Evolutionary conservation across 2,113 vertebrate genomes (phyloP).

Genomic region (Maccullochella peelii): DNA sequence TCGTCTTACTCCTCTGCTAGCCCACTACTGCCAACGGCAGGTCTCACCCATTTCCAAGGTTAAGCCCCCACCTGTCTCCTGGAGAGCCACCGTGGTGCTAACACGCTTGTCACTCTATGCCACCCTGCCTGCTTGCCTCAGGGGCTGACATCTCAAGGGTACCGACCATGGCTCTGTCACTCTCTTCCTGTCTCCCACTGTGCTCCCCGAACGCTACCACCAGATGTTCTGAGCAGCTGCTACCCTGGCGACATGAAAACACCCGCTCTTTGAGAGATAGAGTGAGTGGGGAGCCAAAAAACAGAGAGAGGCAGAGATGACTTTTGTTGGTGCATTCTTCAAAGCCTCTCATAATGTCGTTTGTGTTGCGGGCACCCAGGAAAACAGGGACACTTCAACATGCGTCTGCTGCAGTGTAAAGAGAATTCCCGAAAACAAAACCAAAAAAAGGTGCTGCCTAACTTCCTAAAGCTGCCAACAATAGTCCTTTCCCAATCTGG

Average conservation of each 20-base stretch:
- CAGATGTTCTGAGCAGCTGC: slow-evolving; percentile 81
- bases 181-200: slow-evolving; percentile 60
- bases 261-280: slow-evolving; percentile 39
- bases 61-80: slow-evolving; percentile 51
- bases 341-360: slow-evolving; percentile 32
- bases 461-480: slow-evolving; percentile 38
- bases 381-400: slow-evolving; percentile 53
- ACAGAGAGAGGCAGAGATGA: slow-evolving; percentile 13
- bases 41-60: slow-evolving; percentile 62
- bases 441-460: slow-evolving; percentile 18
- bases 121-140: slow-evolving; percentile 41
- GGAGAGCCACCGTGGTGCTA: slow-evolving; percentile 48
- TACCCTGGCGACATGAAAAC: slow-evolving; percentile 54
- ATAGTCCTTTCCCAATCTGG: slow-evolving; percentile 49
- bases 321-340: slow-evolving; percentile 39
- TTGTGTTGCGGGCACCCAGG: slow-evolving; percentile 36
- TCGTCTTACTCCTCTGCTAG: slow-evolving; percentile 1
- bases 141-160: slow-evolving; percentile 49
- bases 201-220: slow-evolving; percentile 49
- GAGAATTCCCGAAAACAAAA: slow-evolving; percentile 1
- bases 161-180: slow-evolving; percentile 53
- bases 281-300: slow-evolving; percentile 15
- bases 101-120: slow-evolving; percentile 62
- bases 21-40: slow-evolving; percentile 15
- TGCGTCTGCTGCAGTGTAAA: slow-evolving; percentile 41